phyloP scores from a whole-genome alignment of 2,113 vertebrate genomes.

The Cebidichthys violaceus region DNA sequence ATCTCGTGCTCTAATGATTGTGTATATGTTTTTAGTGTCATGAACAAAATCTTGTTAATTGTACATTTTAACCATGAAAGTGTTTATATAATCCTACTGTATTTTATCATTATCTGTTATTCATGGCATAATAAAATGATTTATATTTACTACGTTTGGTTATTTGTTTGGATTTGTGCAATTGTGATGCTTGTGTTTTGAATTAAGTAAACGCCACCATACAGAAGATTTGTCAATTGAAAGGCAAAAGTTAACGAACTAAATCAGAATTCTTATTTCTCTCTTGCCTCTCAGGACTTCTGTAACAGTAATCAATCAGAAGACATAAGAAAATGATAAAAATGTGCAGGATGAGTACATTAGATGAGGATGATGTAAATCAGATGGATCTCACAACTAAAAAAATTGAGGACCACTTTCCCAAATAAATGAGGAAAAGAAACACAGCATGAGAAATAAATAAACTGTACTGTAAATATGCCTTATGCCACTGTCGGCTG shows the following conservation, averaged over 20 bases:
- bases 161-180: neutral
- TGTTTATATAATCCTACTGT: slow-evolving; percentile 52
- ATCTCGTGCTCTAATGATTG: neutral
- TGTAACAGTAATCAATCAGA: neutral
- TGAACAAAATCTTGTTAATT: slow-evolving; percentile 38
- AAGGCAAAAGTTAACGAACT: too few species aligned
- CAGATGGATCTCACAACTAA: too few species aligned
- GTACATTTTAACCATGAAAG: slow-evolving; percentile 27
- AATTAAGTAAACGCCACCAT: neutral
- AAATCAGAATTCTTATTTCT: neutral
- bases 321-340: neutral
- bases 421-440: neutral
- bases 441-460: neutral
- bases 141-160: slow-evolving; percentile 9
- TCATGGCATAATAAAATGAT: slow-evolving; percentile 46
- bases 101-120: slow-evolving; percentile 47
- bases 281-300: neutral
- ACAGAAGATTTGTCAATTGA: neutral
- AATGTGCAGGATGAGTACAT: too few species aligned
- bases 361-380: neutral
- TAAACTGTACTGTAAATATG: neutral
- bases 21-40: slow-evolving; percentile 4
- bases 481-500: neutral
- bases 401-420: neutral
- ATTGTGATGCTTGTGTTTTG: neutral